Evolutionary conservation across 2,797 vertebrate genomes (phyloP).

Genomic region (Merluccius polli): DNA sequence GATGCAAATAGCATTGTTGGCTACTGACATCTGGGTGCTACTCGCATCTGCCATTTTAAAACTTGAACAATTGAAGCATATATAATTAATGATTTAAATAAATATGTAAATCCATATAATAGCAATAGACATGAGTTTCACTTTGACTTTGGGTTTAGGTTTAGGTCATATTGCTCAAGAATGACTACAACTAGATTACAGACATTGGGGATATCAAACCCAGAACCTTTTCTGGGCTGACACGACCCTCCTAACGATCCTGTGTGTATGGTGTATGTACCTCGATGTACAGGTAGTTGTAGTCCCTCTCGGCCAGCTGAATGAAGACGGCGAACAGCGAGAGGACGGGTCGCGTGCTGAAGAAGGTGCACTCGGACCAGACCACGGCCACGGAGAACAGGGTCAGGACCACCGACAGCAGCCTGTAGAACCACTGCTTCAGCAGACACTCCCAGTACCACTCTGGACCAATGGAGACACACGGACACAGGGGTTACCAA

Average conservation of each 20-base stretch:
- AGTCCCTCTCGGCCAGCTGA: slow-evolving; percentile 89
- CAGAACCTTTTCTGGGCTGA: too few relatives aligned
- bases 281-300: slow-evolving; percentile 98
- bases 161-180: not conserved
- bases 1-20: too few relatives aligned
- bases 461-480: slow-evolving; percentile 65
- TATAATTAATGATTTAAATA: not conserved
- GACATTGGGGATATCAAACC: not conserved
- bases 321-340: slow-evolving; percentile 96
- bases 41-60: too few relatives aligned
- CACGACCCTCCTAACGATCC: too few relatives aligned
- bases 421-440: slow-evolving; percentile 85
- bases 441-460: slow-evolving; percentile 98
- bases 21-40: too few relatives aligned
- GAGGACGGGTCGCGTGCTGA: slow-evolving; percentile 90
- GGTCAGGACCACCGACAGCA: slow-evolving; percentile 81
- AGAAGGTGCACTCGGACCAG: slow-evolving; percentile 99
- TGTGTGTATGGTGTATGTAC: slow-evolving; percentile 55
- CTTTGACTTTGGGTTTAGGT: too few relatives aligned
- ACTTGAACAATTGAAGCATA: not conserved
- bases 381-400: slow-evolving; percentile 90
- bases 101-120: not conserved
- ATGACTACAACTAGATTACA: not conserved
- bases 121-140: not conserved
- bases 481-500: not conserved